Percentiles rank a stretch among this genome's conserved stretches.
Evolutionary conservation across 92 coral and sea anemone genomes (phyloP).

Genomic region (Epizoanthus fatuus): DNA sequence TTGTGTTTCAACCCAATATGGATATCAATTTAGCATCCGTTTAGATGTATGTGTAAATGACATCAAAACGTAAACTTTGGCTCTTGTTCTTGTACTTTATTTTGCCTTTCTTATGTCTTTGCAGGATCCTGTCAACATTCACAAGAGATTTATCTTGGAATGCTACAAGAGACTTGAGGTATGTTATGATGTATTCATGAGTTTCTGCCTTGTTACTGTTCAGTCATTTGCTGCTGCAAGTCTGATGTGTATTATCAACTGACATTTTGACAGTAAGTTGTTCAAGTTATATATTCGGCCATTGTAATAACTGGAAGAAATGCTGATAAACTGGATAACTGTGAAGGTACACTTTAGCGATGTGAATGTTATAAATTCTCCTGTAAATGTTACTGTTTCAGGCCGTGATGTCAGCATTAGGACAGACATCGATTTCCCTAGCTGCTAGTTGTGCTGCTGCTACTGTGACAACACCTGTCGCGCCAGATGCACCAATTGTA

Average conservation of each 20-base stretch:
- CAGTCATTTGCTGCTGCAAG: too few relatives aligned
- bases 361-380: neutral
- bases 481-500: conserved; percentile 76
- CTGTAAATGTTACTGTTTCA: conserved; percentile 21
- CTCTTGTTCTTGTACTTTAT: too few relatives aligned
- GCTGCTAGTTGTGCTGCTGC: conserved; percentile 80
- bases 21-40: too few relatives aligned
- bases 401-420: conserved; percentile 80
- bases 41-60: too few relatives aligned
- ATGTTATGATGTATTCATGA: conserved; percentile 2
- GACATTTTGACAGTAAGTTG: neutral
- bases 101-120: neutral
- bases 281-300: neutral
- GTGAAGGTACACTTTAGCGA: neutral
- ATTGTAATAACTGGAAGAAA: neutral
- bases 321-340: neutral
- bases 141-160: conserved; percentile 91
- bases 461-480: conserved; percentile 76
- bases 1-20: too few relatives aligned
- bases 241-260: too few relatives aligned
- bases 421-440: conserved; percentile 64
- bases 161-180: conserved; percentile 95
- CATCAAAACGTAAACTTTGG: too few relatives aligned
- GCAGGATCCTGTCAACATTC: conserved; percentile 85
- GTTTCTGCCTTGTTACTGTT: neutral